These are phyloP conservation scores for Uromys caudimaculatus DNA, from an alignment of 2,797 vertebrate genomes.

Conservation along the genomic window DNA sequence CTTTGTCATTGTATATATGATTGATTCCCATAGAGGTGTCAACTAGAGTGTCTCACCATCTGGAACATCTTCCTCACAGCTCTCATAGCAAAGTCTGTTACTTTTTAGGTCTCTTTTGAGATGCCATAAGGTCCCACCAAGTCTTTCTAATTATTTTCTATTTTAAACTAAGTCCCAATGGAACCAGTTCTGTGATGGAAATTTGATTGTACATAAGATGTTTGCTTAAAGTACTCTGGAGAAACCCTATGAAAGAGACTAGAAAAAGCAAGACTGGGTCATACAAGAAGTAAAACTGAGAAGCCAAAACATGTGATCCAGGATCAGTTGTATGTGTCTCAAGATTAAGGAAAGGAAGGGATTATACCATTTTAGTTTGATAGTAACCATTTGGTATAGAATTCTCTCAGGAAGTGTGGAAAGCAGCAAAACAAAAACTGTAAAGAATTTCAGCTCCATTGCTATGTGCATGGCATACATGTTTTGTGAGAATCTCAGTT, in stretches of 20 bases:
- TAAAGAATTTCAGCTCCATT: neutral
- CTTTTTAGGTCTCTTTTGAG: neutral
- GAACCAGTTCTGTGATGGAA: neutral
- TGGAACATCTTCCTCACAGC: neutral
- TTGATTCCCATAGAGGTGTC: neutral
- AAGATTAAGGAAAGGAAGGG: neutral
- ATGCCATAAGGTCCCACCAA: neutral
- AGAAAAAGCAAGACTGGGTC: neutral
- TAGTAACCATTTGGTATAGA: neutral
- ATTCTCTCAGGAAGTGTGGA: neutral
- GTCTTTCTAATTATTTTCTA: constrained; percentile 39
- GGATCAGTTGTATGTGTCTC: neutral
- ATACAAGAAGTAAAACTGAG: neutral
- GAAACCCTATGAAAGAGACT: neutral
- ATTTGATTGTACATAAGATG: neutral
- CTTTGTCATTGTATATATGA: neutral
- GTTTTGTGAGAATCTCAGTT: neutral
- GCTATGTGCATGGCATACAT: neutral
- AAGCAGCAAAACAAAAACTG: neutral
- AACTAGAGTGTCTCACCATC: neutral
- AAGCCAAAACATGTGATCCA: neutral
- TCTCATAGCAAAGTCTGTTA: neutral
- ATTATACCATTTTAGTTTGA: neutral
- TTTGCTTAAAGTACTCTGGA: neutral
- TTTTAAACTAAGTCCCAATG: neutral